A percentile compares a stretch with the other conserved stretches of the same genome.
Evolutionary conservation across 2,888 invertebrate genomes (phyloP).

Genomic region (Tiliacea citrago): DNA sequence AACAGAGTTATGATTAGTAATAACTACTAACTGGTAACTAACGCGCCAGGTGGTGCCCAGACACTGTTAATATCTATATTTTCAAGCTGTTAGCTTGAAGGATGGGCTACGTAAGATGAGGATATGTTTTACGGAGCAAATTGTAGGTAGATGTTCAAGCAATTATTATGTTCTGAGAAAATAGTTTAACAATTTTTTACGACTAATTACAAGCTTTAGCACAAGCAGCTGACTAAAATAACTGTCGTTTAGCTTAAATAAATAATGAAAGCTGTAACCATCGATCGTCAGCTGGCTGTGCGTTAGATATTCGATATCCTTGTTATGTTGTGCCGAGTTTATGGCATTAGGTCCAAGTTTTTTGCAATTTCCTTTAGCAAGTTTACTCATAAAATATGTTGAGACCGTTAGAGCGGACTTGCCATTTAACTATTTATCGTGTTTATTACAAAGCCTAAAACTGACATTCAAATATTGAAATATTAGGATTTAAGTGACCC

Average conservation of each 20-base stretch:
- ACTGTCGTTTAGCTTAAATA: neutral
- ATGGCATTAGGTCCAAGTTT: slow-evolving; percentile 7
- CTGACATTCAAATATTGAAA: neutral
- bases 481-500: neutral
- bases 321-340: slow-evolving; percentile 14
- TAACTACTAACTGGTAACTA: slow-evolving; percentile 42
- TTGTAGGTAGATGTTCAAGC: neutral
- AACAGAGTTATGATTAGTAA: slow-evolving; percentile 52
- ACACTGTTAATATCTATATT: slow-evolving; percentile 39
- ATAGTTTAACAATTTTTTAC: neutral
- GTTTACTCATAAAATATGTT: neutral
- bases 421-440: neutral
- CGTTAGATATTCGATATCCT: slow-evolving; percentile 35
- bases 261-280: slow-evolving; percentile 5
- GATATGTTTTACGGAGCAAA: slow-evolving; percentile 1
- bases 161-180: neutral
- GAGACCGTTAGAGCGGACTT: no score
- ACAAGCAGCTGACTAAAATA: neutral
- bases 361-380: neutral
- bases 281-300: slow-evolving; percentile 17
- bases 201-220: neutral
- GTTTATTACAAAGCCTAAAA: neutral
- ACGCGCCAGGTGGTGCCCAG: slow-evolving; percentile 40
- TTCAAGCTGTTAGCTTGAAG: slow-evolving; percentile 14
- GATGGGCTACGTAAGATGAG: slow-evolving; percentile 7